Conservation (phyloP, 2,888 invertebrate genomes). For the Cenopis cana region DNA sequence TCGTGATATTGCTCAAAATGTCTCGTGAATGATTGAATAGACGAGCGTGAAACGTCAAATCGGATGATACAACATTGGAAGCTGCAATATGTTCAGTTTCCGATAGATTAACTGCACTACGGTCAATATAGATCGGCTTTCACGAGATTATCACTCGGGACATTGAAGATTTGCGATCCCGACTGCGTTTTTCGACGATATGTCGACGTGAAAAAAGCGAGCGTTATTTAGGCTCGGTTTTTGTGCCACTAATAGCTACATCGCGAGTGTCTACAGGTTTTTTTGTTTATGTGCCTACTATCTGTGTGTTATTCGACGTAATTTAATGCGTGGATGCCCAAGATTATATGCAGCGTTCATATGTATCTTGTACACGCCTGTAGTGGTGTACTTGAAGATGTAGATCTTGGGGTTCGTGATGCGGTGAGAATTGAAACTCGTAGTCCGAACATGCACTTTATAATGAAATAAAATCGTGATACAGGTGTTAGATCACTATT, state of each 20-base stretch:
- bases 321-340: neutral
- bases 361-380: too few relatives aligned
- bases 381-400: too few relatives aligned
- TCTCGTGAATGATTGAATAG: conserved; percentile 25
- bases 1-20: conserved; percentile 14
- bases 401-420: too few relatives aligned
- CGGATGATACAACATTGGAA: conserved; percentile 15
- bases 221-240: neutral
- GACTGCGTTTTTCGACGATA: conserved; percentile 8
- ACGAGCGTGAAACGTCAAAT: conserved; percentile 18
- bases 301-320: neutral
- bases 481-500: too few relatives aligned
- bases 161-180: conserved; percentile 24
- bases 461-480: too few relatives aligned
- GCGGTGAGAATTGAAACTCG: too few relatives aligned
- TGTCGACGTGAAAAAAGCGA: neutral
- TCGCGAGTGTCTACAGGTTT: neutral
- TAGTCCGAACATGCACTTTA: too few relatives aligned
- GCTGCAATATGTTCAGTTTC: conserved; percentile 29
- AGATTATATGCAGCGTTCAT: too few relatives aligned
- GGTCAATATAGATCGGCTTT: conserved; percentile 24
- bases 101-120: conserved; percentile 24
- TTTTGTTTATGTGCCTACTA: neutral
- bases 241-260: neutral
- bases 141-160: conserved; percentile 22